phyloP scores from a whole-genome alignment of 2,797 vertebrate genomes.

The Parambassis ranga region DNA sequence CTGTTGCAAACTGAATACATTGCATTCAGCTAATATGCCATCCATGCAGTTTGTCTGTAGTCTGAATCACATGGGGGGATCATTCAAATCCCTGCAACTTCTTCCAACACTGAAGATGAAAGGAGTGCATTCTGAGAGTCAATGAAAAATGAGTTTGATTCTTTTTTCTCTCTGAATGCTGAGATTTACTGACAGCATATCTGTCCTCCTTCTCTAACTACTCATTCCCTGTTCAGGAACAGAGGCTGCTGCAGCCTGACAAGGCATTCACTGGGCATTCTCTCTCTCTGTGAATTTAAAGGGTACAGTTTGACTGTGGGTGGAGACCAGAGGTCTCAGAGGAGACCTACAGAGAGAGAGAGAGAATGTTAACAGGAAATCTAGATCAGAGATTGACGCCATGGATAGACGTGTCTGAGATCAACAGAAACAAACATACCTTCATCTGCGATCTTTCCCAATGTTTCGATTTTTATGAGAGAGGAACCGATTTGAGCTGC shows the following conservation, averaged over 20 bases:
- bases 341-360: neutral
- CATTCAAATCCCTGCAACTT: conserved; percentile 26
- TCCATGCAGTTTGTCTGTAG: conserved; percentile 53
- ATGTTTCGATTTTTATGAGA: neutral
- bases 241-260: neutral
- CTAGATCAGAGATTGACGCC: conserved; percentile 2
- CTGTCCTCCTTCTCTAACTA: neutral
- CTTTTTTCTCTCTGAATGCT: conserved; percentile 14
- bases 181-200: neutral
- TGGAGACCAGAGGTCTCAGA: neutral
- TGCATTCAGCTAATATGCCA: conserved; percentile 45
- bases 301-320: neutral
- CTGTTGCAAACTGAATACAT: conserved; percentile 52
- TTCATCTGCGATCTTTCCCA: neutral
- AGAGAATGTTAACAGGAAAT: conserved; percentile 23
- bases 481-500: neutral
- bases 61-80: conserved; percentile 40
- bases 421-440: neutral
- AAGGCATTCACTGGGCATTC: neutral
- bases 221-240: neutral
- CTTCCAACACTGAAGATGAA: conserved; percentile 36
- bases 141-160: conserved; percentile 10
- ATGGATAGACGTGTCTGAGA: neutral
- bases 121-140: conserved; percentile 29
- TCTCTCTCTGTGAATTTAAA: conserved; percentile 7